These are phyloP conservation scores for Graphium colonna DNA, from an alignment of 2,888 invertebrate genomes.

Conservation along the genomic window DNA sequence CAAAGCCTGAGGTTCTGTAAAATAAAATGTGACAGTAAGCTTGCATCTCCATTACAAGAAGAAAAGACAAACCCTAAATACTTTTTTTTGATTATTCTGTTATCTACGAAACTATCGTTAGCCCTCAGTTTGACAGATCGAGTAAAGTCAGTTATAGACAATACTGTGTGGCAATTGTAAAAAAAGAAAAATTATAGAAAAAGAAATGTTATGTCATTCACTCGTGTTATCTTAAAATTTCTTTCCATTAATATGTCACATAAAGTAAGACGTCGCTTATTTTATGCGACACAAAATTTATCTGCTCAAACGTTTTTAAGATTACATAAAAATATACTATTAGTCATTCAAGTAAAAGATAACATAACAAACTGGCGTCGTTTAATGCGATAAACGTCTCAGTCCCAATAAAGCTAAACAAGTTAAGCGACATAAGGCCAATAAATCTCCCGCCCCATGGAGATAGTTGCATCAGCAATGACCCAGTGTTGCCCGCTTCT, in stretches of 20 bases:
- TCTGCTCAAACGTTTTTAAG: conserved; percentile 11
- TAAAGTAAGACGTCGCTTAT: not conserved
- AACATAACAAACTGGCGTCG: conserved; percentile 51
- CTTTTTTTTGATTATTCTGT: too few species aligned
- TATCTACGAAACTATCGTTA: too few species aligned
- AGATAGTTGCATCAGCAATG: conserved; percentile 48
- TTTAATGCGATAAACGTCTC: conserved; percentile 72
- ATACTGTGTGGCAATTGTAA: not conserved
- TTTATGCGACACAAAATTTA: not conserved
- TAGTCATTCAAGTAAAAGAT: conserved; percentile 57
- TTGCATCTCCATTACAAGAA: too few species aligned
- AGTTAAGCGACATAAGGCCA: conserved; percentile 60
- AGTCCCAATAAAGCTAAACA: conserved; percentile 72
- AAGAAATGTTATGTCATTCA: too few species aligned
- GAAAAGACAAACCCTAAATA: too few species aligned
- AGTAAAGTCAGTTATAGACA: not conserved
- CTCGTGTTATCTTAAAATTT: not conserved
- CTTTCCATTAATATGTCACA: conserved; percentile 12
- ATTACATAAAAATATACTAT: conserved; percentile 54
- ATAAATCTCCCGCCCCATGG: conserved; percentile 55
- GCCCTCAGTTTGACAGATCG: too few species aligned
- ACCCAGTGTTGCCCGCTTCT: conserved; percentile 39
- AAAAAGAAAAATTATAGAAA: too few species aligned
- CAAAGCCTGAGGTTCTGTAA: too few species aligned
- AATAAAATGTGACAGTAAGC: too few species aligned